Percentiles rank a stretch among this genome's conserved stretches.
These are phyloP conservation scores for Irena cyanogastra DNA, from an alignment of 2,113 vertebrate species.

Conservation along the genomic window DNA sequence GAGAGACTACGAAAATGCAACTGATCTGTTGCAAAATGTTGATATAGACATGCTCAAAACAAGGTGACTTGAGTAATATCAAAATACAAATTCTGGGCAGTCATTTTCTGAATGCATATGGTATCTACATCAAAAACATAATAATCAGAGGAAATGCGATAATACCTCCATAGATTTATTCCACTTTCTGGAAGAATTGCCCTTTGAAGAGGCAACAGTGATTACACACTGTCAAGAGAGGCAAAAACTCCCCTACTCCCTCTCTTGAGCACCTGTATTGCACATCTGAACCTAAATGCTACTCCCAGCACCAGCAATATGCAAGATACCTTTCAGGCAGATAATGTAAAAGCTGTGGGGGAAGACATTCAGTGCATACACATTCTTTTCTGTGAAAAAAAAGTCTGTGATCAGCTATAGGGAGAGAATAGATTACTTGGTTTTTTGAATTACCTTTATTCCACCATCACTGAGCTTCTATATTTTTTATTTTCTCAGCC, in stretches of 20 bases:
- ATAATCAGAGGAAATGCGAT: not conserved
- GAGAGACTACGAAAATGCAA: not conserved
- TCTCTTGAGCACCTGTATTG: not conserved
- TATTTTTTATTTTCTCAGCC: not conserved
- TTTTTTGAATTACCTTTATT: not conserved
- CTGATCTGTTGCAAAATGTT: not conserved
- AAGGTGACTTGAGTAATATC: not conserved
- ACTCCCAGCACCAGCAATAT: not conserved
- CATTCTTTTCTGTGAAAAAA: not conserved
- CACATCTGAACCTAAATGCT: not conserved
- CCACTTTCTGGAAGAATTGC: not conserved
- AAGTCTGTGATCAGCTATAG: not conserved
- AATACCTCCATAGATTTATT: not conserved
- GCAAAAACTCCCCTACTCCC: not conserved
- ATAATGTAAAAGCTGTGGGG: not conserved
- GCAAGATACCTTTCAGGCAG: not conserved
- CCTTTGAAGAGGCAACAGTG: not conserved
- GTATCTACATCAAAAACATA: not conserved
- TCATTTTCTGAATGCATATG: not conserved
- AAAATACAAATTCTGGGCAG: not conserved
- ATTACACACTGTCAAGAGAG: not conserved
- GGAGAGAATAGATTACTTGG: rapidly evolving
- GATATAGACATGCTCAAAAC: not conserved
- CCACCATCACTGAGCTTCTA: not conserved
- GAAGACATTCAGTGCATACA: not conserved